Conservation (phyloP, 2,888 invertebrate species). For the Heliothis peltigera region DNA sequence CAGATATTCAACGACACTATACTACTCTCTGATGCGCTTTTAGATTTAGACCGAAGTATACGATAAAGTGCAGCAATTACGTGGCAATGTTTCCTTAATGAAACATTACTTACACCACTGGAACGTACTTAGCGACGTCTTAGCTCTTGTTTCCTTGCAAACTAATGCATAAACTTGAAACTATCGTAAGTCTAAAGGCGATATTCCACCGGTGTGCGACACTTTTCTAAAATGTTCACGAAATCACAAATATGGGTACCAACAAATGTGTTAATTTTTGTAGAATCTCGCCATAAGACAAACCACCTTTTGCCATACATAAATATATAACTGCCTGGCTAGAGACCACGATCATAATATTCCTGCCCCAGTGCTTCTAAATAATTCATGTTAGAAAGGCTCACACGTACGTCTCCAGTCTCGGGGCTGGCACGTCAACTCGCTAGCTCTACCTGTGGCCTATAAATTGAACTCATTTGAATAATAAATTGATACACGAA, state of each 20-base stretch:
- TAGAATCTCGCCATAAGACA: no score
- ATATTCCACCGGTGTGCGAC: no score
- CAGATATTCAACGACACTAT: conserved; percentile 16
- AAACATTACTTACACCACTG: conserved; percentile 49
- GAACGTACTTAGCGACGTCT: conserved; percentile 41
- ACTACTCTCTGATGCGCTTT: conserved; percentile 21
- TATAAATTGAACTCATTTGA: conserved; percentile 65
- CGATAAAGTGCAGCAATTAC: conserved; percentile 17
- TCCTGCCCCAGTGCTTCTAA: conserved; percentile 67
- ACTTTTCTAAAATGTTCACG: no score
- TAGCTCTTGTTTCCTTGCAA: conserved; percentile 35
- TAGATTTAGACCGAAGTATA: conserved; percentile 21
- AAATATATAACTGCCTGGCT: conserved; percentile 27
- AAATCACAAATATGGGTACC: no score
- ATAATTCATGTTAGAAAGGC: conserved; percentile 70
- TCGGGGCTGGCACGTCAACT: conserved; percentile 61
- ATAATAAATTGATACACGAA: conserved; percentile 60
- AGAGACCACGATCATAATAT: conserved; percentile 70
- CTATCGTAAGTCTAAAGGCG: conserved; percentile 13
- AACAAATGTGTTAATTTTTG: no score
- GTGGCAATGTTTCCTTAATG: conserved; percentile 39
- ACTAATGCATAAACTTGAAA: conserved; percentile 55
- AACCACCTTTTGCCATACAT: conserved; percentile 52
- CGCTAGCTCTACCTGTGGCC: conserved; percentile 51
- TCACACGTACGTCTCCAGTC: conserved; percentile 60